Base-by-base conservation (phyloP, 2,113 vertebrate genomes). In the Furnarius figulus region DNA sequence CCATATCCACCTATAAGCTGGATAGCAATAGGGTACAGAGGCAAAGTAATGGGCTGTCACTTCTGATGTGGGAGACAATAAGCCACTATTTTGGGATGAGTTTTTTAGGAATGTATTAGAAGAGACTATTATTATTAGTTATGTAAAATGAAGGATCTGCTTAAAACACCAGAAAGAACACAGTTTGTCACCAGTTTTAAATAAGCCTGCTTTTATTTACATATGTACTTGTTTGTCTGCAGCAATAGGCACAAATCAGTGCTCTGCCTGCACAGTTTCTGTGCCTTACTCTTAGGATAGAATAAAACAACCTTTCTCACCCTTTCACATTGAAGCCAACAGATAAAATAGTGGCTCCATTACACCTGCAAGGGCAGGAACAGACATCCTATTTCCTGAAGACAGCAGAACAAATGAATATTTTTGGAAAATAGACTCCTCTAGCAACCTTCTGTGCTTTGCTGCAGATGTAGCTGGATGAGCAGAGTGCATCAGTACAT, bases 341-440 rank as follows among this genome's bases (percentile, higher is more conserved):
- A 53, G 80, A 68, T 87, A 62, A 97, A 79, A 94, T 82, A 94
- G 47, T 76, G 71, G 20, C 37, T 94, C 87, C 37, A 70, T 94
- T 89, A 79, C 10, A 92, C 28, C 65, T 89, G 66, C 66, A 78
- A 75, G 74, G 56, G 66, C 75, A 76, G 94, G 58, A 93, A 76
- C 8, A 76, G 78, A 28, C 40, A 76, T 79, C 46, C 53, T 90
- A 70, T 94, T 85, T 94, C 90, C 78, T 27, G 78, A 56, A 85
- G 82, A 85, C 82, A 83, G 85, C n/a, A 85, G 53, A 87, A 75
- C 8, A 90, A 91, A 96, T 85, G 19, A 61, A 79, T 56, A 70
- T 93, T 93, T 90, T 90, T 73, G 44, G 90, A 83, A 73, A 95
- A 88, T 4, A 65, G 31, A 37, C 25, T 85, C 49, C 33, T 89